Conservation (phyloP, 1,140 invertebrate genomes). For the Brachionus rotundiformis region DNA sequence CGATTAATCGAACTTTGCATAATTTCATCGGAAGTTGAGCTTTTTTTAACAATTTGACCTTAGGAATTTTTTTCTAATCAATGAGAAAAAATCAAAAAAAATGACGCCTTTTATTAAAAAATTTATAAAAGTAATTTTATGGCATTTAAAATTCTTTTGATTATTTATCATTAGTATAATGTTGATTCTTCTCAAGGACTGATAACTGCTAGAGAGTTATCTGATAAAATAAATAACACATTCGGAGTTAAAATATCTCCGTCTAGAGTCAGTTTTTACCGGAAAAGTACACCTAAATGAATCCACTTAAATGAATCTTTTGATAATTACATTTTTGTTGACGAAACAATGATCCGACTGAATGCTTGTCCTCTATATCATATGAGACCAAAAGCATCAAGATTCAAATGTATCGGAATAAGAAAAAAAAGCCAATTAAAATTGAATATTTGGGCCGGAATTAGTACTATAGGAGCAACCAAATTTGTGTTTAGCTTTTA, state of each 20-base stretch:
- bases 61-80: conserved; percentile 1
- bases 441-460: conserved; percentile 10
- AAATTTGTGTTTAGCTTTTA: conserved; percentile 1
- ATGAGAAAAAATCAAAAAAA: conserved; percentile 6
- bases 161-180: conserved; percentile 2
- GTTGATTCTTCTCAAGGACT: conserved; percentile 6
- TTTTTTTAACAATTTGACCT: neutral
- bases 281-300: too few relatives aligned
- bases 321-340: neutral
- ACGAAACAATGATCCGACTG: neutral
- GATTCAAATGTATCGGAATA: neutral
- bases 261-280: conserved; percentile 2
- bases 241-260: neutral
- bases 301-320: neutral
- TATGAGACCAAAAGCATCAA: conserved; percentile 19
- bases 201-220: conserved; percentile 5
- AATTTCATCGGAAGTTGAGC: neutral
- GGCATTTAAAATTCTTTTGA: conserved; percentile 6
- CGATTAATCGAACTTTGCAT: neutral
- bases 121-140: conserved; percentile 12
- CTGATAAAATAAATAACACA: neutral
- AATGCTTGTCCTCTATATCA: neutral
- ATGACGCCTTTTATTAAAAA: conserved; percentile 3
- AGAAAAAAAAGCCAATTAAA: neutral
- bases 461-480: neutral